Conservation (phyloP, 92 coral and sea anemone genomes). For the Blastomussa wellsi region DNA sequence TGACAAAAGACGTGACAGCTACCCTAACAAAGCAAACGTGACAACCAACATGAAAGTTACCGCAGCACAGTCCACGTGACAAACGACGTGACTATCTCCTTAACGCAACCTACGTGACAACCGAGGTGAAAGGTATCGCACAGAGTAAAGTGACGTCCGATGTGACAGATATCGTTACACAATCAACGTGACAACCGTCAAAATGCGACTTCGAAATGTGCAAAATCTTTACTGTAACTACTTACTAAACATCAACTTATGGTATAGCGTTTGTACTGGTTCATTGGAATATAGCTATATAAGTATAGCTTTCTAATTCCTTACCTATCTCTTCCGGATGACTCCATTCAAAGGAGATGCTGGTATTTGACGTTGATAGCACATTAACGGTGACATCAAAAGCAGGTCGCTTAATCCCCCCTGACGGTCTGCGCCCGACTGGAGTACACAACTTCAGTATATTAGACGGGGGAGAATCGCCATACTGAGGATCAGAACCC, state of each 20-base stretch:
- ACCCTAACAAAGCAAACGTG: neutral
- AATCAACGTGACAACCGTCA: no score
- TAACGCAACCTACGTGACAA: no score
- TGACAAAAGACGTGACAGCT: no score
- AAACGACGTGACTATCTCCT: no score
- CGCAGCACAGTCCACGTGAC: no score
- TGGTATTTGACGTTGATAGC: constrained; percentile 46
- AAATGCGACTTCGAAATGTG: no score
- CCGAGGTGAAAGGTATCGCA: no score
- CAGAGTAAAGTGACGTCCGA: neutral
- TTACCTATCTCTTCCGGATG: constrained; percentile 30
- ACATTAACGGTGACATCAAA: constrained; percentile 37
- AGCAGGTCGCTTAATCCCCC: constrained; percentile 14
- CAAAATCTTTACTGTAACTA: no score
- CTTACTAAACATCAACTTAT: no score
- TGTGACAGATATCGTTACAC: no score
- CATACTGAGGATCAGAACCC: constrained; percentile 64
- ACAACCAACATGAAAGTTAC: neutral
- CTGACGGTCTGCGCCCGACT: constrained; percentile 40
- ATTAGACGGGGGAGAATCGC: constrained; percentile 78
- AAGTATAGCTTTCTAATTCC: neutral
- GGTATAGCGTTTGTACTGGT: no score
- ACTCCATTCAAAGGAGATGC: constrained; percentile 65
- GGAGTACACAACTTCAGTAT: constrained; percentile 72
- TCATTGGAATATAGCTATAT: no score